Evolutionary conservation across 1,140 invertebrate species (phyloP), one percentile per base, ranked within the genome.

Genomic region (Sipha flava): DNA sequence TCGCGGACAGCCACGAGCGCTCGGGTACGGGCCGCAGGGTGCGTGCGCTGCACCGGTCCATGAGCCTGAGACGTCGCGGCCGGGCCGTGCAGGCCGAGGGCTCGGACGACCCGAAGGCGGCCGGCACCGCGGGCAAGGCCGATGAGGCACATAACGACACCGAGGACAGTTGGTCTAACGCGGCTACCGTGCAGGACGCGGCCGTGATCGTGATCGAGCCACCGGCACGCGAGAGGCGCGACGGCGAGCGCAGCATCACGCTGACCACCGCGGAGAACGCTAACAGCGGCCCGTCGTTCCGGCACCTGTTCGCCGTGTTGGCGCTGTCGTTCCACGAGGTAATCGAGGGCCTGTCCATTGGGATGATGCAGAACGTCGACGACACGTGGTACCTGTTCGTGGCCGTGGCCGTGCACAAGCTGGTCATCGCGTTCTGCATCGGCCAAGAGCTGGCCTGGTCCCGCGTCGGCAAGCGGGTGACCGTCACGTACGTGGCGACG

Each of bases 271-370:
- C n/a, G 40, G 43, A 29, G 0, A 40, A 77, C 29, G 40, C 47
- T 7, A 75, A 80, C 14, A 34, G 68, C 77, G 9, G 85, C 43
- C 85, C 87, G 79, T 87, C 90, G 0, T 86, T 92, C 66, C 85
- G 90, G 52, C 89, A 90, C 14, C 83, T 91, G 18, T 81, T 93
- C 40, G 90, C 92, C 2, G 89, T 94, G 14, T 84, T 93, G 54
- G 93, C 93, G 0, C 85, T 95, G 1, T 93, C 92, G 5, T 92
- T 94, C 82, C 93, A 95, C 84, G 91, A 92, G 0, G 88, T 94
- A 14, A 93, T 95, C 84, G 93, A 95, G 85, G 93, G 93, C 0
- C 85, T 95, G 68, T 92, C 93, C 0, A 91, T 95, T 9, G 93
- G 93, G 2, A 84, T 95, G 5, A 92, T 93, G 83, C 86, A 85